Percentiles rank a stretch among this genome's conserved stretches.
Conservation (phyloP, 2,888 invertebrate species). For the Parapristionchus giblindavisi region DNA sequence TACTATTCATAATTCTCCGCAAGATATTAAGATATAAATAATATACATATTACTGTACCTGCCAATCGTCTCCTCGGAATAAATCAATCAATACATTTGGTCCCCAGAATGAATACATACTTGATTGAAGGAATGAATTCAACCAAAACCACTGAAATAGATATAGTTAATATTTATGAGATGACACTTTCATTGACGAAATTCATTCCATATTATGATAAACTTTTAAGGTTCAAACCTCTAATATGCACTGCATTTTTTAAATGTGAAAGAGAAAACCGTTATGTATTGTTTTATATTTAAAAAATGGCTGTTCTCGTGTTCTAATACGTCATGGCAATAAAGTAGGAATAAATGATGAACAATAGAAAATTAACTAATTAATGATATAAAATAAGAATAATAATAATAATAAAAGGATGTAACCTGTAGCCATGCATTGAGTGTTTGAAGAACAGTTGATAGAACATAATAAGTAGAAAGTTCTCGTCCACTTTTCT, state of each 20-base stretch:
- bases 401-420: background rate
- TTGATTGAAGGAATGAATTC: constrained; percentile 63
- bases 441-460: constrained; percentile 58
- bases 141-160: constrained; percentile 59
- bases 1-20: no score
- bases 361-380: no score
- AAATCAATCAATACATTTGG: constrained; percentile 61
- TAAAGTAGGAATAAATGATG: no score
- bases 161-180: background rate
- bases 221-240: no score
- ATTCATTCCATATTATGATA: background rate
- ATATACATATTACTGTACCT: constrained; percentile 42
- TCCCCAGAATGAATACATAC: constrained; percentile 62
- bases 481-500: constrained; percentile 55
- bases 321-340: no score
- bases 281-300: no score
- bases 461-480: constrained; percentile 60
- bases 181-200: background rate
- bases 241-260: no score
- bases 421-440: constrained; percentile 55
- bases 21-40: constrained; percentile 2
- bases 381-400: no score
- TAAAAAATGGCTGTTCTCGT: no score
- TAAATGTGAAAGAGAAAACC: no score
- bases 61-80: constrained; percentile 63